Conservation (phyloP, 2,888 invertebrate genomes). For the Sinelater perroti region DNA sequence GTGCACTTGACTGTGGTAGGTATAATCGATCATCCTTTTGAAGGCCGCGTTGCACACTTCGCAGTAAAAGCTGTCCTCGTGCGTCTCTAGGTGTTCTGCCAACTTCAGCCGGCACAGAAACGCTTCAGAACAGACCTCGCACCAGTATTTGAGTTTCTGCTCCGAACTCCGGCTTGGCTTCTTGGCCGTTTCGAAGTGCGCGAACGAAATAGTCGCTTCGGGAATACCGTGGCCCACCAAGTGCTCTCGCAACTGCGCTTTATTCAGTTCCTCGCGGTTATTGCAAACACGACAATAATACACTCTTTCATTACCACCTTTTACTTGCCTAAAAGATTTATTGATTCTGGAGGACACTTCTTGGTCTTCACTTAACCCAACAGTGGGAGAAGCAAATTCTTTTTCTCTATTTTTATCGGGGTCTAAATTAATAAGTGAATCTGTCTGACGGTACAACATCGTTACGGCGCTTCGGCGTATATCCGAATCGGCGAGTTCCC, state of each 20-base stretch:
- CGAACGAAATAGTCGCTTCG: background rate
- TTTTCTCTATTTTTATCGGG: too few species aligned
- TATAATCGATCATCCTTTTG: slow-evolving; percentile 5
- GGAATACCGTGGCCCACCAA: background rate
- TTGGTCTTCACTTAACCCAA: too few species aligned
- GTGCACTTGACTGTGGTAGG: slow-evolving; percentile 7
- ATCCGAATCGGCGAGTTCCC: background rate
- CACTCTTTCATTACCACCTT: background rate
- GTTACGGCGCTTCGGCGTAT: too few species aligned
- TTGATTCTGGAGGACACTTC: too few species aligned
- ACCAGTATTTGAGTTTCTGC: slow-evolving; percentile 8
- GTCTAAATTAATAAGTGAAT: too few species aligned
- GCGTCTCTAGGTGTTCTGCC: slow-evolving; percentile 1
- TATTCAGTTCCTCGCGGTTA: background rate
- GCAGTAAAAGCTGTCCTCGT: slow-evolving; percentile 17
- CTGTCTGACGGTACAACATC: too few species aligned
- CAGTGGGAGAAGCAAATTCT: too few species aligned
- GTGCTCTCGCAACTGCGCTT: background rate
- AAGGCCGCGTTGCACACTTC: slow-evolving; percentile 1
- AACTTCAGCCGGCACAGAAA: background rate
- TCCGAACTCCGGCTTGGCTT: background rate
- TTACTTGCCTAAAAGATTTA: too few species aligned
- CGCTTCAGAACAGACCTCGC: slow-evolving; percentile 24
- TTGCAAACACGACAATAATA: slow-evolving; percentile 9
- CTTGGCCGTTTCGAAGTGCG: background rate